Evolutionary conservation across 1,140 invertebrate species (phyloP).

Genomic region (Zaprionus taronus): DNA sequence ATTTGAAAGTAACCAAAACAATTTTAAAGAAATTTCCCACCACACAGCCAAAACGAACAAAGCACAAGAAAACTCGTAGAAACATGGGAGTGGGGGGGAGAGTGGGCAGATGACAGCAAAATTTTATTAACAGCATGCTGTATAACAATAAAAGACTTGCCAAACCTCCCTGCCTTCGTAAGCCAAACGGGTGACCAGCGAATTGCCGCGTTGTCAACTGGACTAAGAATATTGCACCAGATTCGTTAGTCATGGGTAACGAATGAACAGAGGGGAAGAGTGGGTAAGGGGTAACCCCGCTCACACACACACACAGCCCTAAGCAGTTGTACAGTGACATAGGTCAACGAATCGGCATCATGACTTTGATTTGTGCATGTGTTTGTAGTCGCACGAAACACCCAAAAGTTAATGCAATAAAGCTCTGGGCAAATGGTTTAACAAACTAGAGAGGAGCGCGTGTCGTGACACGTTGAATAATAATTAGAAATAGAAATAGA

Average conservation of each 20-base stretch:
- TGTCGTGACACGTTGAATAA: not conserved
- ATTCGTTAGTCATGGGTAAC: conserved; percentile 18
- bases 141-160: conserved; percentile 69
- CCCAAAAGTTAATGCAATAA: conserved; percentile 65
- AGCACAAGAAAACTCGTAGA: conserved; percentile 21
- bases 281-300: conserved; percentile 3
- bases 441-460: conserved; percentile 10
- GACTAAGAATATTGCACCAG: conserved; percentile 28
- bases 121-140: conserved; percentile 82
- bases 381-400: conserved; percentile 33
- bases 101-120: conserved; percentile 69
- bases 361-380: conserved; percentile 76
- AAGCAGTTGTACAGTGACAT: conserved; percentile 53
- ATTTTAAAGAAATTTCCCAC: conserved; percentile 83
- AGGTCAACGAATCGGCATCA: conserved; percentile 69
- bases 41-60: conserved; percentile 54
- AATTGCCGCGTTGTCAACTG: conserved; percentile 48
- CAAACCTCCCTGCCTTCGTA: not conserved
- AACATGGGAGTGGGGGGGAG: conserved; percentile 4
- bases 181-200: conserved; percentile 29
- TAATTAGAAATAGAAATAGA: not conserved
- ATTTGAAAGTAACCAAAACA: conserved; percentile 84
- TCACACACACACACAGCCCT: not conserved
- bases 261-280: not conserved
- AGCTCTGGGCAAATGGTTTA: conserved; percentile 34